Conservation (phyloP, 2,113 vertebrate species). For the Catagonus wagneri region DNA sequence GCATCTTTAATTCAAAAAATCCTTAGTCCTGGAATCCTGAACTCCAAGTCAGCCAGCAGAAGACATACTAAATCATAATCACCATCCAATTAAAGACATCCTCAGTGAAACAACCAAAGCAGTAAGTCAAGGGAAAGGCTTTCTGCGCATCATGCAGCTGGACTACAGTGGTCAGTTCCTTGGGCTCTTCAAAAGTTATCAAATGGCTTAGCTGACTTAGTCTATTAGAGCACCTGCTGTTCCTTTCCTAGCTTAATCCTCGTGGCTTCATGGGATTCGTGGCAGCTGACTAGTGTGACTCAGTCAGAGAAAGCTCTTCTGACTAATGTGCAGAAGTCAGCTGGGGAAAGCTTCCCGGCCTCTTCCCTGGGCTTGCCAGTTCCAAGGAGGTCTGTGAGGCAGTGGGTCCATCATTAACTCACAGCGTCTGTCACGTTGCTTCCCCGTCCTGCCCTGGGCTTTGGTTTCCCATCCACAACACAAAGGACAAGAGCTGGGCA, state of each 20-base stretch:
- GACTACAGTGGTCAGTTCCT: neutral
- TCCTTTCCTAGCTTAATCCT: neutral
- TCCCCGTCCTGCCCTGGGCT: neutral
- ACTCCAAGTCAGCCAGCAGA: neutral
- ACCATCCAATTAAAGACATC: slow-evolving; percentile 58
- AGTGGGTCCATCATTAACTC: neutral
- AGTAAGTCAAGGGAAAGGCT: neutral
- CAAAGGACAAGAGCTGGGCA: neutral
- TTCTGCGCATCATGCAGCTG: neutral
- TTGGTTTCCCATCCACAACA: neutral
- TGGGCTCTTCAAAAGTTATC: neutral
- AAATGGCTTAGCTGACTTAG: neutral
- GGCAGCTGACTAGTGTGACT: neutral
- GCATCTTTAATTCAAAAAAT: neutral
- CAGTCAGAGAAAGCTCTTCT: neutral
- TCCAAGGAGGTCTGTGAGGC: neutral
- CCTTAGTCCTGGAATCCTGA: neutral
- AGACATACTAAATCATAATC: neutral
- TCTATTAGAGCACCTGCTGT: neutral
- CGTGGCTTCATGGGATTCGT: neutral
- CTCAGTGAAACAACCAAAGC: neutral
- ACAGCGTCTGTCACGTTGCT: neutral
- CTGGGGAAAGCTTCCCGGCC: neutral
- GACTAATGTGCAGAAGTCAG: neutral
- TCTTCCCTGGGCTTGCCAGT: neutral